Evolutionary conservation across 2,113 vertebrate genomes (phyloP), one percentile per base, ranked within the genome.

Genomic region (Xyrauchen texanus): DNA sequence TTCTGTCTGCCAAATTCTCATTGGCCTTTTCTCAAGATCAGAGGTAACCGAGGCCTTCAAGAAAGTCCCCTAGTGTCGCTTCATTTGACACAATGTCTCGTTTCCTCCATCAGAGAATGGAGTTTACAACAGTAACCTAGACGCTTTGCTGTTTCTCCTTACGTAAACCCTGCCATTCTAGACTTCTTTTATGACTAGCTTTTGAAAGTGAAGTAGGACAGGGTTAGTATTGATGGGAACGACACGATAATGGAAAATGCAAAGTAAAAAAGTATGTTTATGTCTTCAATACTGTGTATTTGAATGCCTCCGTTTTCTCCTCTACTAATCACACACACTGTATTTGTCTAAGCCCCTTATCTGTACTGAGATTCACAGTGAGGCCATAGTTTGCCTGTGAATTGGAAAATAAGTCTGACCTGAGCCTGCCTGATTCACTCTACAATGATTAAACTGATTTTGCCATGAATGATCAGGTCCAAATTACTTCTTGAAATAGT

Each of bases 401-500:
- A 68, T 62, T 76, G 64, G 46, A 78, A 71, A 66, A 46, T 10
- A 66, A 13, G 76, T 70, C 67, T 53, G 77, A 74, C 60, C 51
- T 72, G 61, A 69, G 66, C 45, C 42, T 53, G 51, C 51, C 51
- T 70, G 10, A 65, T 82, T 74, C 76, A 71, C 63, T 88, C 76
- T 78, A 81, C 83, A 77, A 82, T 84, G 81, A 84, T 88, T 87
- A 81, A 88, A 88, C 73, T 80, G 82, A 77, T 85, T 83, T 87
- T 84, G 84, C 81, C 67, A 76, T 84, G 85, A 91, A 90, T 91
- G 85, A 87, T 86, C 79, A 80, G 82, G 85, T 84, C 88, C 87
- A 90, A 91, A 91, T 88, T 81, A 91, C 89, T 89, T 87, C 87
- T 86, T 74, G 80, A 89, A 88, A 86, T 86, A 68, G 84, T 84